Evolutionary conservation across 2,797 vertebrate genomes (phyloP).

Genomic region (Notolabrus celidotus): DNA sequence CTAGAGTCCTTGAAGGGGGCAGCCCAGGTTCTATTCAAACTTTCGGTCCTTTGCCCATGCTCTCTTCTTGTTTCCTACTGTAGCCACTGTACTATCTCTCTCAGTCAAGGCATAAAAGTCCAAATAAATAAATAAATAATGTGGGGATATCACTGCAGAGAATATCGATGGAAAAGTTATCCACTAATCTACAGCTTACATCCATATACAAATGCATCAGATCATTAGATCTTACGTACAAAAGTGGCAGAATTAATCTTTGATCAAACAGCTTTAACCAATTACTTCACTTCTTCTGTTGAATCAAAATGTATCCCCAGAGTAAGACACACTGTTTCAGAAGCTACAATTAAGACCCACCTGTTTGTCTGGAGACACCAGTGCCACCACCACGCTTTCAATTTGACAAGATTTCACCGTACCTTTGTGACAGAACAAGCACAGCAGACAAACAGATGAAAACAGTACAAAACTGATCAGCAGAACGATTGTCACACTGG

Average conservation of each 20-base stretch:
- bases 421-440: slow-evolving; percentile 15
- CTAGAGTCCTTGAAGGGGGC: too few species aligned
- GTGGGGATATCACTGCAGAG: not conserved
- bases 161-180: not conserved
- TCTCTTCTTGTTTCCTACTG: too few species aligned
- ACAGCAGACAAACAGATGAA: slow-evolving; percentile 12
- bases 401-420: not conserved
- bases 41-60: too few species aligned
- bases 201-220: too few species aligned
- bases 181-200: not conserved
- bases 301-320: not conserved
- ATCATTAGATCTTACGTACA: too few species aligned
- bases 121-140: not conserved
- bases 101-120: too few species aligned
- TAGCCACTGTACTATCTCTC: too few species aligned
- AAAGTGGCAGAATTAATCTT: not conserved
- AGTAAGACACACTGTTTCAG: not conserved
- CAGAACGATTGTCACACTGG: slow-evolving; percentile 2
- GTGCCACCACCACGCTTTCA: not conserved
- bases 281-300: not conserved
- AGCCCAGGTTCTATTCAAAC: too few species aligned
- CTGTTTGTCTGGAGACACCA: slow-evolving; percentile 7
- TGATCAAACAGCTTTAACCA: not conserved
- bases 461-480: slow-evolving; percentile 11
- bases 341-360: slow-evolving; percentile 5